These are phyloP conservation scores for Phasianus colchicus DNA, from an alignment of 2,113 vertebrate genomes.

Conservation along the genomic window DNA sequence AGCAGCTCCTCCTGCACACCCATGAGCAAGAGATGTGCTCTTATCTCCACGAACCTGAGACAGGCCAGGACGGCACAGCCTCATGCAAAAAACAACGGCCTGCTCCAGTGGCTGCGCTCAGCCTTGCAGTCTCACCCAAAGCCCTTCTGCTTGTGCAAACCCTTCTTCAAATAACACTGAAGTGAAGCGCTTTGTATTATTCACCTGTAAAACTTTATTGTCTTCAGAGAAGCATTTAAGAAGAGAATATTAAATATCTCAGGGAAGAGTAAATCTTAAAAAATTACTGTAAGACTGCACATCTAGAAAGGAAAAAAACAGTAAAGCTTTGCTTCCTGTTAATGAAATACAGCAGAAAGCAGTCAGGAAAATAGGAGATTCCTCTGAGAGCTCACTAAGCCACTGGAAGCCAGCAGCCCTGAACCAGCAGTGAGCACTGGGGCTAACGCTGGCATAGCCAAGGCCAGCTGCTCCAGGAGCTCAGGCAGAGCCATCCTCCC, in stretches of 20 bases:
- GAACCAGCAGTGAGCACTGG: not conserved
- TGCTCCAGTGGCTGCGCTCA: not conserved
- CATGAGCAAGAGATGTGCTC: not conserved
- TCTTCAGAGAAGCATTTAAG: not conserved
- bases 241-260: not conserved
- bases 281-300: not conserved
- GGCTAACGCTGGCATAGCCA: not conserved
- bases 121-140: not conserved
- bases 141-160: not conserved
- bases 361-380: not conserved
- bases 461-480: not conserved
- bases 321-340: not conserved
- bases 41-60: not conserved
- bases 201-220: not conserved
- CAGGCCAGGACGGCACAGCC: not conserved
- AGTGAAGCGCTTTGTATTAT: not conserved
- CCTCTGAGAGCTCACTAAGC: not conserved
- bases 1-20: not conserved
- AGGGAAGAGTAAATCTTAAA: not conserved
- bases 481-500: not conserved
- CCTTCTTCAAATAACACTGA: not conserved
- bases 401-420: not conserved
- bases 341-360: not conserved
- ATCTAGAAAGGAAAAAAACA: fast-evolving
- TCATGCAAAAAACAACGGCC: not conserved